Evolutionary conservation across 1,140 invertebrate genomes (phyloP), one percentile per base, ranked within the genome.

Genomic region (Vollenhovia emeryi): DNA sequence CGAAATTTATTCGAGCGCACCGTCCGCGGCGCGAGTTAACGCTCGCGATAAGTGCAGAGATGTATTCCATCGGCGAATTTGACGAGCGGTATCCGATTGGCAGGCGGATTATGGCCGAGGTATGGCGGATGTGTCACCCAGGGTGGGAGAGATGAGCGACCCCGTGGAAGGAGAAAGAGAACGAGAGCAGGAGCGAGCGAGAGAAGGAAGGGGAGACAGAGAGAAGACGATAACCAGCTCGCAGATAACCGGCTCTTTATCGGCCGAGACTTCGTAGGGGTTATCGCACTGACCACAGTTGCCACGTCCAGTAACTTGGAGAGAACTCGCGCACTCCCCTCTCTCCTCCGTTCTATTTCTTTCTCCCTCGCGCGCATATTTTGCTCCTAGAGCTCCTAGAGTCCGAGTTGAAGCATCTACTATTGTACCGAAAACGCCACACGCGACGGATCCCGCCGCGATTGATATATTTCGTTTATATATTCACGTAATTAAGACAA

Each of bases 261-360:
- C 90, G 89, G 52, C 85, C 76, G 82, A 88, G 87, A 88, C 90
- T 92, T 91, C 87, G 79, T 74, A 88, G 91, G 89, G 92, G 91
- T 93, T 93, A 93, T 93, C 92, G 87, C 87, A 86, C 87, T 87
- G 91, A 84, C 89, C 91, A 89, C 90, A 82, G 89, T 92, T 92
- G 91, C 91, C 86, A 92, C 86, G 89, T 89, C 88, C 87, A 84
- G 33, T 64, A 68, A 73, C 74, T 80, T 50, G 36, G 40, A 79
- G 75, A 68, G 64, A 76, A 79, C 50, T 78, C 78, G 59, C 74
- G 50, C 27, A 33, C 74, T 85, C 71, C 21, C 60, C 21, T 48
- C 59, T 18, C 59, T 52, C 21, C 18, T 8, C 18, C 30, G 3
- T 33, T 48, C 57, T 64, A 30, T 33, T 43, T 30, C 33, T 36